Percentiles rank a stretch among this genome's conserved stretches.
Evolutionary conservation across 2,797 vertebrate species (phyloP).

Genomic region (Epinephelus awoara): DNA sequence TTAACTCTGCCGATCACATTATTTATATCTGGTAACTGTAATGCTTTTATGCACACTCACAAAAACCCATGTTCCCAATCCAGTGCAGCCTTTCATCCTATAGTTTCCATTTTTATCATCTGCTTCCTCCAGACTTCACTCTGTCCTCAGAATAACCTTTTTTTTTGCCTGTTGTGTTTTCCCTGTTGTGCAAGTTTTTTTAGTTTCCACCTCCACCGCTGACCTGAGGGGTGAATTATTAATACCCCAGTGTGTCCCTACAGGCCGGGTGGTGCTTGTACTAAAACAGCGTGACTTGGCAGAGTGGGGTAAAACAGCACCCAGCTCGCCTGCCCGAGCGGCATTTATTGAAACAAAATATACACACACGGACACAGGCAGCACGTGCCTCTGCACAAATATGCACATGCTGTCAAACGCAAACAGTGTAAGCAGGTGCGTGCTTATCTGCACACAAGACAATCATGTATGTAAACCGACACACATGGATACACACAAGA

Average conservation of each 20-base stretch:
- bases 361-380: not conserved
- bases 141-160: constrained; percentile 41
- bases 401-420: not conserved
- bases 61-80: constrained; percentile 11
- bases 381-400: not conserved
- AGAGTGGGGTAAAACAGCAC: constrained; percentile 52
- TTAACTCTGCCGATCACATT: not conserved
- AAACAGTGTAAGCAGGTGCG: constrained; percentile 9
- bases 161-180: constrained; percentile 43
- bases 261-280: constrained; percentile 64
- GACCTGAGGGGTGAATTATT: constrained; percentile 80
- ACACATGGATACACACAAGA: constrained; percentile 13
- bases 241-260: constrained; percentile 90
- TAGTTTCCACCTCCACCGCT: constrained; percentile 57
- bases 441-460: constrained; percentile 1
- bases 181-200: constrained; percentile 56
- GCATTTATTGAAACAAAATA: constrained; percentile 49
- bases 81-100: constrained; percentile 37
- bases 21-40: not conserved
- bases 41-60: constrained; percentile 9
- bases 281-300: constrained; percentile 72
- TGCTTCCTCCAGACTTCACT: constrained; percentile 48
- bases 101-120: constrained; percentile 70
- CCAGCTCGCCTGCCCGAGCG: constrained; percentile 35
- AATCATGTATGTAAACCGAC: constrained; percentile 8